Evolutionary conservation across 2,797 vertebrate genomes (phyloP).

Genomic region (Iguana delicatissima): DNA sequence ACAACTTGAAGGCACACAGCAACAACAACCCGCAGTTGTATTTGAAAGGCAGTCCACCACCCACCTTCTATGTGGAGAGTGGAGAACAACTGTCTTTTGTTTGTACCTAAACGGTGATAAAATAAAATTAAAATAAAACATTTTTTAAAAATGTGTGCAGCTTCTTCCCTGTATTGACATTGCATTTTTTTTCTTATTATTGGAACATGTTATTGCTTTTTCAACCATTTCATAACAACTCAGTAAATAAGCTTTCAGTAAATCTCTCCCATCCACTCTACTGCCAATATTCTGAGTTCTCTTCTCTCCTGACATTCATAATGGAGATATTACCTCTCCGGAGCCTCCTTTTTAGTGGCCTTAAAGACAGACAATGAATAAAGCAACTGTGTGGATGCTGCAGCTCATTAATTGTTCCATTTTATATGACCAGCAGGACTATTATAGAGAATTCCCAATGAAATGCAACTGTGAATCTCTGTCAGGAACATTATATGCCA

Average conservation of each 20-base stretch:
- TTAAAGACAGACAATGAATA: constrained; percentile 72
- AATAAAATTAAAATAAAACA: neutral
- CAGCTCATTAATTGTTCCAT: constrained; percentile 75
- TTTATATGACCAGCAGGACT: constrained; percentile 69
- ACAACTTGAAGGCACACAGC: no score
- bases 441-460: constrained; percentile 59
- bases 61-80: neutral
- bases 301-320: constrained; percentile 71
- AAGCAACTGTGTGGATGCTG: constrained; percentile 76
- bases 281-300: constrained; percentile 60
- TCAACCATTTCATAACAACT: constrained; percentile 49
- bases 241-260: constrained; percentile 44
- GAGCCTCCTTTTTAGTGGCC: constrained; percentile 64
- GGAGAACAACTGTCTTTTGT: neutral
- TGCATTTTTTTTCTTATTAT: constrained; percentile 7
- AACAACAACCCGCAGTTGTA: no score
- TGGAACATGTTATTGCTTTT: constrained; percentile 33
- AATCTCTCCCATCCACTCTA: constrained; percentile 2
- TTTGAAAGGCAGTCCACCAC: no score
- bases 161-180: constrained; percentile 20
- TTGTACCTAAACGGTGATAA: neutral
- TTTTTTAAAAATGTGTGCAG: no score
- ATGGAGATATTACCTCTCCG: constrained; percentile 72
- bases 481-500: neutral
- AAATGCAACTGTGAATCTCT: constrained; percentile 62